Percentiles rank a stretch among this genome's conserved stretches.
These are phyloP conservation scores for Drosophila persimilis DNA, from an alignment of 1,140 invertebrate species.

Conservation along the genomic window DNA sequence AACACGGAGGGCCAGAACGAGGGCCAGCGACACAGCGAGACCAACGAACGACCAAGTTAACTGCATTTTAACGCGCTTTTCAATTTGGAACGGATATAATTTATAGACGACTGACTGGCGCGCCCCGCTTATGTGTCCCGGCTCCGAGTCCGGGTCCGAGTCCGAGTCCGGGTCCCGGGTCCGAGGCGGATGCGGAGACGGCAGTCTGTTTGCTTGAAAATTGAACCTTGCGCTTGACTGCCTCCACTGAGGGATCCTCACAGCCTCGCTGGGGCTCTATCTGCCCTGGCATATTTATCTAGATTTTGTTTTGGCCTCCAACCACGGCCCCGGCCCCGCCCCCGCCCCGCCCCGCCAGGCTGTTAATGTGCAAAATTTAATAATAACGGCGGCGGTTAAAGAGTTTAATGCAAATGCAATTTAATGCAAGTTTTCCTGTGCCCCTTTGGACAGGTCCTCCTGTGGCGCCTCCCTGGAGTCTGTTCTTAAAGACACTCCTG, in stretches of 20 bases:
- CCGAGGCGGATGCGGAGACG: conserved; percentile 12
- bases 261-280: conserved; percentile 17
- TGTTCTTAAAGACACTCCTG: conserved; percentile 54
- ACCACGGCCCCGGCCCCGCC: background rate
- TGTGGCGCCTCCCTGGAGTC: background rate
- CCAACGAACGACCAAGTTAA: conserved; percentile 75
- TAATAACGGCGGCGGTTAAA: conserved; percentile 65
- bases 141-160: background rate
- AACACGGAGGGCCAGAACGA: conserved; percentile 69
- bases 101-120: conserved; percentile 83
- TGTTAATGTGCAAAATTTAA: conserved; percentile 80
- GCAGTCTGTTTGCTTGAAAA: conserved; percentile 65
- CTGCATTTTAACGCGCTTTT: conserved; percentile 83
- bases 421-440: conserved; percentile 11
- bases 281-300: conserved; percentile 71
- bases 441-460: background rate
- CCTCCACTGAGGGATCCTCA: conserved; percentile 3
- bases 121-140: conserved; percentile 50
- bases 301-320: conserved; percentile 69
- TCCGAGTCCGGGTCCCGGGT: background rate
- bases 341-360: conserved; percentile 28
- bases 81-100: conserved; percentile 83
- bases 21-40: conserved; percentile 20
- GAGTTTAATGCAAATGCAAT: conserved; percentile 71
- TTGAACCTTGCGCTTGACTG: conserved; percentile 75